Percentiles rank a stretch among this genome's conserved stretches.
Conservation (phyloP, 2,888 invertebrate genomes). For the Drosophila koepferae region DNA sequence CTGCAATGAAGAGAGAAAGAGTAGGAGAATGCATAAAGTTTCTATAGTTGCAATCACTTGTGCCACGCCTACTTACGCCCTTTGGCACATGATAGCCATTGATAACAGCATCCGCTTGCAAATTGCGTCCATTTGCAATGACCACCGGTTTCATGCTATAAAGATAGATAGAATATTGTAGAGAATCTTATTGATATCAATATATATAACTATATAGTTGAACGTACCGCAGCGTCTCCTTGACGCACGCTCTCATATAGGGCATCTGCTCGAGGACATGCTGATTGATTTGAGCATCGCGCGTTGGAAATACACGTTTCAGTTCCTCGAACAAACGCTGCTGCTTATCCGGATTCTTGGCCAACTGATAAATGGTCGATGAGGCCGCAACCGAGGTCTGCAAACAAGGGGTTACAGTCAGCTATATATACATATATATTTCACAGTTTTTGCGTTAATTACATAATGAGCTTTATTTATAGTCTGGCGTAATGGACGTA, state of each 20-base stretch:
- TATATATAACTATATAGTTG: no score
- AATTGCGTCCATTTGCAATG: constrained; percentile 91
- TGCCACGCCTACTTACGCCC: constrained; percentile 87
- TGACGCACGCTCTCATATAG: constrained; percentile 91
- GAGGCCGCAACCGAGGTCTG: constrained; percentile 91
- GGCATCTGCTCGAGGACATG: constrained; percentile 88
- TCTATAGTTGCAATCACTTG: neutral
- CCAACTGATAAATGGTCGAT: constrained; percentile 91
- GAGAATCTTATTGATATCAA: no score
- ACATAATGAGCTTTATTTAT: constrained; percentile 25
- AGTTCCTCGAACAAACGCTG: constrained; percentile 88
- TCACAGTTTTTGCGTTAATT: constrained; percentile 27
- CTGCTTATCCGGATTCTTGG: constrained; percentile 90
- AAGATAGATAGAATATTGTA: neutral
- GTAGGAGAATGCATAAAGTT: neutral
- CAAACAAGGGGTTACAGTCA: neutral
- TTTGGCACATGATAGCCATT: constrained; percentile 92
- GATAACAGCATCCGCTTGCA: constrained; percentile 90
- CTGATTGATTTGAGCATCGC: constrained; percentile 87
- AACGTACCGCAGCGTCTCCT: constrained; percentile 89
- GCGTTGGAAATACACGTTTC: constrained; percentile 86
- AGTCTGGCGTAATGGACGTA: constrained; percentile 3
- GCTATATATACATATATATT: neutral
- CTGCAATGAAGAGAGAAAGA: constrained; percentile 84
- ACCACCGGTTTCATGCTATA: constrained; percentile 92